Base-by-base conservation (phyloP, 2,113 vertebrate genomes). In the Taurulus bubalis region DNA sequence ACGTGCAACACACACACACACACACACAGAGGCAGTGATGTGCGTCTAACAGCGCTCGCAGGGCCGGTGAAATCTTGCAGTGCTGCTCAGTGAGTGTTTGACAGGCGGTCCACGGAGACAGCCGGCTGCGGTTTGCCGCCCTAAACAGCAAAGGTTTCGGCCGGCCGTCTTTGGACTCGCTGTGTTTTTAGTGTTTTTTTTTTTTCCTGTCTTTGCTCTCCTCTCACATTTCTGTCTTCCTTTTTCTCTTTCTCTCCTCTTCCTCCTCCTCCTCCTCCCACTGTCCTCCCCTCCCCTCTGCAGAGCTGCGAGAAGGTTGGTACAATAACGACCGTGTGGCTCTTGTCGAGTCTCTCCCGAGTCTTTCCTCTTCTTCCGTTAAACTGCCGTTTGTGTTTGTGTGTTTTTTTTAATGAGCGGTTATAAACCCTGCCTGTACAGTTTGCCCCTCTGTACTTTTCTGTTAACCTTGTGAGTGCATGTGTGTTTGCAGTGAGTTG, bases 281-380 rank as follows among this genome's bases (percentile, higher is more conserved):
- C 95, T 97, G 95, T 96, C 95, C 96, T 95, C 95, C 95, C 83
- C 4, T 83, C 95, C 55, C 96, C 95, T 96, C 97, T 86, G 84
- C 92, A 93, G 92, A 93, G 87, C 91, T 93, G 42, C 89, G 98
- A 98, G 98, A 99, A 98, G 98, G 98, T 99, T 97, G 96, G 98
- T 98, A 96, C 95, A 80, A 32, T 80, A 84, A 84, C 26, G 1
- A 82, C 64, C 71, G 72, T 84, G 84, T 91, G 90, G 63, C 84
- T 89, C 58, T 65, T 83, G 71, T 85, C 71, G 60, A 87, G 80
- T 87, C 72, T 87, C 96, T 96, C 95, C 95, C 94, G 95, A 83
- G 94, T 95, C 95, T 96, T 77, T 96, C 96, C 94, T 94, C 95
- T 83, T 82, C 71, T 76, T 83, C 85, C 63, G 69, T 84, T 85